Evolutionary conservation across 2,797 vertebrate species (phyloP), one percentile per base, ranked within the genome.

Genomic region (Diceros bicornis): DNA sequence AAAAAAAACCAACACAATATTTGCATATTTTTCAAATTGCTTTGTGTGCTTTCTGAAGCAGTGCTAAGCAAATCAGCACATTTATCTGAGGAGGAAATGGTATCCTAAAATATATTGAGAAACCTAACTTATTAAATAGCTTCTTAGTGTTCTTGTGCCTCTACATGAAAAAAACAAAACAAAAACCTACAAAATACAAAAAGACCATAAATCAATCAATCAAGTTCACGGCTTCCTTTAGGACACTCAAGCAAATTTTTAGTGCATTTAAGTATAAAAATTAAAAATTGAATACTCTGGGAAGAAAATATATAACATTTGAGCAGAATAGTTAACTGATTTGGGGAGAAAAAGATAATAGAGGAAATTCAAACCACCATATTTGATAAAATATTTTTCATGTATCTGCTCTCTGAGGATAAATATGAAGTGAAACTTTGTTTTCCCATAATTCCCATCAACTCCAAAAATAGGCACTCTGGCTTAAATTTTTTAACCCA

Each of bases 21-120:
- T 34, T 97, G 84, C 91, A 81, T 94, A 16, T 82, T 98, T 95
- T 95, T 44, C 18, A 37, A 41, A 55, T 94, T 91, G 55, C 18
- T 81, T 59, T 97, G 79, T 97, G 59, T 72, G 44, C 12, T 96
- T 82, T 96, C 72, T 57, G 57, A 97, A 97, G 75, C 69, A 96
- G 23, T 83, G 59, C n/a, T 74, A 87, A 96, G 81, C 72, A 97
- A 92, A 97, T 97, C 79, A 97, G 81, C 78, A 92, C 41, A 27
- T 96, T 97, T 62, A 83, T 95, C 86, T 81, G 88, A 90, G 96
- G 72, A 96, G 29, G 83, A 97, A 98, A 97, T 32, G 7, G 61
- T 92, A 96, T 95, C 88, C 94, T 96, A 96, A 97, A 97, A 95
- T 96, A 97, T 13, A 66, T 14, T 75, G 85, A 97, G 89, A 96